Evolutionary conservation across 2,113 vertebrate species (phyloP).

Genomic region (Oryzias celebensis): DNA sequence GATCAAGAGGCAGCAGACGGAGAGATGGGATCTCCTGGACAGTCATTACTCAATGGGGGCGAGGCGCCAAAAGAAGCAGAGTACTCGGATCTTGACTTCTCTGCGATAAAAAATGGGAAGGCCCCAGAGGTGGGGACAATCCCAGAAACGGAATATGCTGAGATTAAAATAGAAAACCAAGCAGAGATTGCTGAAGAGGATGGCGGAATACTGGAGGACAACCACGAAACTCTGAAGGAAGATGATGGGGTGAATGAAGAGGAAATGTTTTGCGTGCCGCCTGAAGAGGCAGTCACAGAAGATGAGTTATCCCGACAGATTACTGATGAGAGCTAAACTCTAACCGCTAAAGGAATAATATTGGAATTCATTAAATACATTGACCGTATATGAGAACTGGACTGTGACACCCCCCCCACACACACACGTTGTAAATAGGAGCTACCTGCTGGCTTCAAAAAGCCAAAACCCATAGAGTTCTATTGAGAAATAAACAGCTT

Average conservation of each 20-base stretch:
- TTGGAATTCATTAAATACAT: no score
- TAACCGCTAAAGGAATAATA: no score
- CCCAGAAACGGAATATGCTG: constrained; percentile 66
- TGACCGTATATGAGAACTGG: no score
- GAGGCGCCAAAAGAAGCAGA: constrained; percentile 31
- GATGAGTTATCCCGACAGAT: neutral
- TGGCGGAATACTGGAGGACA: neutral
- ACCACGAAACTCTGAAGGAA: neutral
- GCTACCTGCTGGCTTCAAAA: no score
- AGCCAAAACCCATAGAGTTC: no score
- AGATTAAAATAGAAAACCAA: constrained; percentile 48
- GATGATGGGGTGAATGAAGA: neutral
- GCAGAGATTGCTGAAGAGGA: neutral
- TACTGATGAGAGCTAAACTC: neutral
- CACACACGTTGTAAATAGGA: no score
- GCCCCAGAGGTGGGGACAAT: neutral
- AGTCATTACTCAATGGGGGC: neutral
- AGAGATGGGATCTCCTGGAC: constrained; percentile 1
- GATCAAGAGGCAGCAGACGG: neutral
- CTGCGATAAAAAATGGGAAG: constrained; percentile 17
- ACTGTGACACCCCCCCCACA: no score
- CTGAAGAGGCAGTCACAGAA: constrained; percentile 10
- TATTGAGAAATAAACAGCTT: no score
- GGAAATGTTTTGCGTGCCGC: neutral
- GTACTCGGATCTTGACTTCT: constrained; percentile 64